Percentiles rank a stretch among this genome's conserved stretches.
phyloP scores from a whole-genome alignment of 2,888 invertebrate genomes.

The Plutella xylostella region DNA sequence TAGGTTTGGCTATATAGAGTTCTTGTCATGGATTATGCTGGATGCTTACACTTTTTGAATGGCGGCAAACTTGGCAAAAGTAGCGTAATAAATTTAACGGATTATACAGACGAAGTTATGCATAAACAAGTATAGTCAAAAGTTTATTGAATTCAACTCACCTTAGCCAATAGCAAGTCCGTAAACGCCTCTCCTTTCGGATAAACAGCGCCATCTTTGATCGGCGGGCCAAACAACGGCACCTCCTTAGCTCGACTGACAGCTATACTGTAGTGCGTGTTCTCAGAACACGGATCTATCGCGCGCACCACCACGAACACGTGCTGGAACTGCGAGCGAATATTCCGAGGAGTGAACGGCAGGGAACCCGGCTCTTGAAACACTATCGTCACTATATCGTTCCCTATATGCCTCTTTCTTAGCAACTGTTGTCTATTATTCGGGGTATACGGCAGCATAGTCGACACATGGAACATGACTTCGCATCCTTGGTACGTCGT shows the following conservation, averaged over 20 bases:
- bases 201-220: slow-evolving; percentile 88
- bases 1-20: too few relatives aligned
- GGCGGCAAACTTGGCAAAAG: too few relatives aligned
- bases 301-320: slow-evolving; percentile 94
- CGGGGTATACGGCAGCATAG: slow-evolving; percentile 94
- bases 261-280: slow-evolving; percentile 86
- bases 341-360: slow-evolving; percentile 93
- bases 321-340: slow-evolving; percentile 97
- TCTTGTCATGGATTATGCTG: too few relatives aligned
- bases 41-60: too few relatives aligned
- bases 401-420: slow-evolving; percentile 96
- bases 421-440: slow-evolving; percentile 95
- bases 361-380: slow-evolving; percentile 94
- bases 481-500: slow-evolving; percentile 92
- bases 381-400: slow-evolving; percentile 97
- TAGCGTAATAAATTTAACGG: too few relatives aligned
- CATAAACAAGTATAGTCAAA: too few relatives aligned
- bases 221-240: slow-evolving; percentile 95
- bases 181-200: slow-evolving; percentile 92
- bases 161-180: slow-evolving; percentile 94
- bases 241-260: slow-evolving; percentile 91
- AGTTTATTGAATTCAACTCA: slow-evolving; percentile 23
- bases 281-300: slow-evolving; percentile 91
- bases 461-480: slow-evolving; percentile 98
- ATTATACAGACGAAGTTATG: too few relatives aligned